Base-by-base conservation (phyloP, 2,113 vertebrate species). In the Plecturocebus donacophilus region DNA sequence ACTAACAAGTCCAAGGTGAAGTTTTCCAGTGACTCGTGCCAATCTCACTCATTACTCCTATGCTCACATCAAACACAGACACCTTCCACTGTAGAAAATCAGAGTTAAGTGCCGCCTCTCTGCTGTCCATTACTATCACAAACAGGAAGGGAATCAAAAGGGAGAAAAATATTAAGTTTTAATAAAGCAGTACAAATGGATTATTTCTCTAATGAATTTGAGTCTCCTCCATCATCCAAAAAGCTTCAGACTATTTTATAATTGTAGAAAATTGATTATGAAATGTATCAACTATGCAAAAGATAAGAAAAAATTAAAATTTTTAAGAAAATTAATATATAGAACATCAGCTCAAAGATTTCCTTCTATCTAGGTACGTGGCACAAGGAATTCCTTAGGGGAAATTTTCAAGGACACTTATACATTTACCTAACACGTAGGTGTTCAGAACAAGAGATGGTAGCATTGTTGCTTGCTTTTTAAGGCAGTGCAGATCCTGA, bases 201-300 rank as follows among this genome's bases (percentile, higher is more conserved):
- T 61, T 56, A 84, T 40, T 85, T 91, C 45, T 54, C 71, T 87
- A 76, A 71, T 71, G 27, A 90, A 90, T 10, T 35, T 40, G 30
- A 38, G 27, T 92, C 40, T 83, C 20, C 17, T 75, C 40, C 23
- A 75, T 54, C 42, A 83, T 13, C 92, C 16, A 91, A 91, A 89
- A 73, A 85, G 49, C 71, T 85, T 66, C 68, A 73, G 19, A 92
- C 38, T 70, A 82, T 93, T 91, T 89, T 38, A 82, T 23, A 86
- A 82, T 66, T 70, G 17, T 14, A 91, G 52, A 95, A 89, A 87
- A 97, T 79, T 47, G 38, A 3, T 75, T 81, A 96, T 30, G 1
- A 94, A 97, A 95, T 14, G 64, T 70, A 71, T 89, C 84, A 84
- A 47, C 73, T 81, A 42, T 61, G 49, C 54, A 90, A 94, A 95